These are phyloP conservation scores for Miniopterus natalensis DNA, from an alignment of 2,113 vertebrate genomes.

Conservation along the genomic window DNA sequence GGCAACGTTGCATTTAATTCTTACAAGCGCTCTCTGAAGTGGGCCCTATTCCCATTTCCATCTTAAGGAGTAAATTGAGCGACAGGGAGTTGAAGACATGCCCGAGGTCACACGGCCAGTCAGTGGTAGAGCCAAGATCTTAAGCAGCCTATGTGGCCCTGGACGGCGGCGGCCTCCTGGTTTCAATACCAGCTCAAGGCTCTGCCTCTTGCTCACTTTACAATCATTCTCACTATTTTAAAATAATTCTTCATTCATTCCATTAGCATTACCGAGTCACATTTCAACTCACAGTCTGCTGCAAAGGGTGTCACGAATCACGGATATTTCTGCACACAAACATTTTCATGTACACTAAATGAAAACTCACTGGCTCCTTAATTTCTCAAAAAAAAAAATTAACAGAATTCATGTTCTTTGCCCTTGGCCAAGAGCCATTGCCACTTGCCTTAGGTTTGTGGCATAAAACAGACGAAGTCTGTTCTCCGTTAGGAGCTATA, in stretches of 20 bases:
- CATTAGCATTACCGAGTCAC: neutral
- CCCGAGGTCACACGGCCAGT: neutral
- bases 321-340: neutral
- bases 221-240: neutral
- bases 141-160: accelerated
- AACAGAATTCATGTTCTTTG: neutral
- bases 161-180: neutral
- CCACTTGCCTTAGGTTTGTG: neutral
- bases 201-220: neutral
- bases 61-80: neutral
- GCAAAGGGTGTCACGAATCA: conserved; percentile 11
- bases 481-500: neutral
- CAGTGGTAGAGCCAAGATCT: neutral
- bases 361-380: neutral
- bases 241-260: conserved; percentile 28
- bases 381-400: neutral
- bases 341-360: conserved; percentile 12
- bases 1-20: neutral
- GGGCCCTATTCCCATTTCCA: neutral
- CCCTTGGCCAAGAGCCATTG: neutral
- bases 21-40: neutral
- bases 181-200: neutral
- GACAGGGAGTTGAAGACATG: neutral
- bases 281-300: neutral
- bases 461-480: neutral